Conservation (phyloP, 2,113 vertebrate genomes). For the Chamaea fasciata region DNA sequence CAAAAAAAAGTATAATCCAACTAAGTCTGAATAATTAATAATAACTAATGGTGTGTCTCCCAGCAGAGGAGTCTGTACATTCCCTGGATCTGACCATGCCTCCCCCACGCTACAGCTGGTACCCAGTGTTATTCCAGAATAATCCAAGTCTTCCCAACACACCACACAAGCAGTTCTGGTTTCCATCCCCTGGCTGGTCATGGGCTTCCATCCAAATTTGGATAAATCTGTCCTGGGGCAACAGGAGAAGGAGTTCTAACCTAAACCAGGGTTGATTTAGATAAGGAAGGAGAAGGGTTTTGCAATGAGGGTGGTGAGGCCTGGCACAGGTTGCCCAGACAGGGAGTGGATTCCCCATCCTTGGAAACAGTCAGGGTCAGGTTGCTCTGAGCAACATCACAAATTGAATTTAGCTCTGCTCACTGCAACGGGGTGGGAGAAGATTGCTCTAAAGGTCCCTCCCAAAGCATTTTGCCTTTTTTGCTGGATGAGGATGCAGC, state of each 20-base stretch:
- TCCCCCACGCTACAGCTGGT: fast-evolving
- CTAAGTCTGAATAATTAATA: neutral
- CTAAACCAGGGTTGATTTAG: neutral
- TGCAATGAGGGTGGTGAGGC: too few species aligned
- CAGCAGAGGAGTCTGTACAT: neutral
- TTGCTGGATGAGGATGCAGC: neutral
- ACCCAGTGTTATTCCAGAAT: neutral
- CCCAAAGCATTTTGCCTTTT: neutral
- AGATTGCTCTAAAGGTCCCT: neutral
- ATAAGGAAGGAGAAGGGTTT: neutral
- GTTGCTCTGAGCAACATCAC: neutral
- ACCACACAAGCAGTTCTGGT: neutral
- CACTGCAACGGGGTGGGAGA: neutral
- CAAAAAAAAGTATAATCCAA: too few species aligned
- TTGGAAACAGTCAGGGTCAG: neutral
- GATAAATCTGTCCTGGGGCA: neutral
- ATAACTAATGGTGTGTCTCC: neutral
- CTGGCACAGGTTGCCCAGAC: neutral
- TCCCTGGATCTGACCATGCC: neutral
- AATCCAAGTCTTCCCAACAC: neutral
- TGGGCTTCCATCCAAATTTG: neutral
- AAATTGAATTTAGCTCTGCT: neutral
- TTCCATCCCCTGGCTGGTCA: neutral
- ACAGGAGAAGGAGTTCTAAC: neutral
- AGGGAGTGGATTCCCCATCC: neutral